These are phyloP conservation scores for Orthochromis malagaraziensis DNA, from an alignment of 2,113 vertebrate species.

Conservation along the genomic window DNA sequence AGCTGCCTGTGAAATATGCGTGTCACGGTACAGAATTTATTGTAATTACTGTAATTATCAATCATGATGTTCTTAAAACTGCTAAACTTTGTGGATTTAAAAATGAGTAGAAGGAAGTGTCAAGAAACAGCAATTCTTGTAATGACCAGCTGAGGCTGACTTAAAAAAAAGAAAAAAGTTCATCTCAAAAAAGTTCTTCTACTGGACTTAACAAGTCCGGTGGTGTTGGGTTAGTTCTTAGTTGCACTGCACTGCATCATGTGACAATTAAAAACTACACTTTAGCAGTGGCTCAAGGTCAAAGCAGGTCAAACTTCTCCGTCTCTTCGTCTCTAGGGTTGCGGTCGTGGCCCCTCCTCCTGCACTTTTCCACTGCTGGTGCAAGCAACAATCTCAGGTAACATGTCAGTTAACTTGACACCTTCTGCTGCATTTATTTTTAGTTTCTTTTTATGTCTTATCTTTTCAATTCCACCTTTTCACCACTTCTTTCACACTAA, in stretches of 20 bases:
- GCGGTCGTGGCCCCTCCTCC: accelerated
- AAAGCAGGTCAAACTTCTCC: not conserved
- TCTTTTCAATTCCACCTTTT: not conserved
- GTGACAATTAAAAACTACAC: not conserved
- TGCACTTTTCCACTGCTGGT: not conserved
- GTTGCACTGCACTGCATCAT: not conserved
- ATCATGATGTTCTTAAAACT: not conserved
- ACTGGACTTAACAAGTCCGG: not conserved
- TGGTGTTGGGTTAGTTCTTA: not conserved
- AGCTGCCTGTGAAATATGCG: accelerated
- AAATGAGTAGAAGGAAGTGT: not conserved
- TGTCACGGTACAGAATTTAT: not conserved
- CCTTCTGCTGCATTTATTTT: not conserved
- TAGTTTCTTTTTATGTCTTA: not conserved
- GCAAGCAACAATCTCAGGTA: not conserved
- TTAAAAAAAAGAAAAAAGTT: not conserved
- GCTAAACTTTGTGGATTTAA: not conserved
- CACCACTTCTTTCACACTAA: not conserved
- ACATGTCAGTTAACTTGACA: not conserved
- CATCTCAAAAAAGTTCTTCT: not conserved
- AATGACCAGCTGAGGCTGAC: not conserved
- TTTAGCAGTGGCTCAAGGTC: not conserved
- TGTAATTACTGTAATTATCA: not conserved
- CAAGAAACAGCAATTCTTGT: not conserved
- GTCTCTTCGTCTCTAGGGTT: accelerated